Percentiles rank a stretch among this genome's conserved stretches.
Evolutionary conservation across 2,888 invertebrate species (phyloP).

Genomic region (Thysanoteuthis rhombus): DNA sequence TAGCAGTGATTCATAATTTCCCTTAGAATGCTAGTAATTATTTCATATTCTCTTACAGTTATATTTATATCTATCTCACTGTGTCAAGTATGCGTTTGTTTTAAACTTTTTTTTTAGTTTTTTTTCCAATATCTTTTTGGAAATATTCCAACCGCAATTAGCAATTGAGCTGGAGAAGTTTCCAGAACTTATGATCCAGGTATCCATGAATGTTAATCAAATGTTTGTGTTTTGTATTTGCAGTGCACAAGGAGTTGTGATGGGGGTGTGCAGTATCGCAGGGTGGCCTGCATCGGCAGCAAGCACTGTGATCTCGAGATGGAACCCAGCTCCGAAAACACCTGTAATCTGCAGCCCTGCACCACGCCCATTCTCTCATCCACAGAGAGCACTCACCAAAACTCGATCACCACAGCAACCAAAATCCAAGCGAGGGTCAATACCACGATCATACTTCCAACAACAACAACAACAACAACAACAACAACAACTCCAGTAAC

Average conservation of each 20-base stretch:
- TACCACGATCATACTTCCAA: neutral
- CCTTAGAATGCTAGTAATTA: no score
- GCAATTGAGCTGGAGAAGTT: no score
- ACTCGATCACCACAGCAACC: neutral
- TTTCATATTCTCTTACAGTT: no score
- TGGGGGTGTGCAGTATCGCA: conserved; percentile 65
- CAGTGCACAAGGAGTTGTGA: conserved; percentile 66
- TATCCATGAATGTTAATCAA: no score
- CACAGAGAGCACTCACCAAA: neutral
- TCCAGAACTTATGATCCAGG: no score
- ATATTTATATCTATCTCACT: no score
- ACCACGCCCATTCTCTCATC: neutral
- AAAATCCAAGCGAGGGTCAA: neutral
- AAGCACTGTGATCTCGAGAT: conserved; percentile 49
- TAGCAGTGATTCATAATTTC: no score
- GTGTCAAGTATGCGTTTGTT: no score
- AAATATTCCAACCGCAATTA: no score
- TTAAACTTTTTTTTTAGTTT: no score
- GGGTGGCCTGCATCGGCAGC: conserved; percentile 63
- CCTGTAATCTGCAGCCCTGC: conserved; percentile 48
- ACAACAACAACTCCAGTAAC: neutral
- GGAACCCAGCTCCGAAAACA: conserved; percentile 47
- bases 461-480: conserved; percentile 28
- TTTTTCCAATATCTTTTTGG: no score
- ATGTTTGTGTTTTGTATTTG: conserved; percentile 32